Evolutionary conservation across 2,888 invertebrate species (phyloP).

Genomic region (Lamellibrachia satsuma): DNA sequence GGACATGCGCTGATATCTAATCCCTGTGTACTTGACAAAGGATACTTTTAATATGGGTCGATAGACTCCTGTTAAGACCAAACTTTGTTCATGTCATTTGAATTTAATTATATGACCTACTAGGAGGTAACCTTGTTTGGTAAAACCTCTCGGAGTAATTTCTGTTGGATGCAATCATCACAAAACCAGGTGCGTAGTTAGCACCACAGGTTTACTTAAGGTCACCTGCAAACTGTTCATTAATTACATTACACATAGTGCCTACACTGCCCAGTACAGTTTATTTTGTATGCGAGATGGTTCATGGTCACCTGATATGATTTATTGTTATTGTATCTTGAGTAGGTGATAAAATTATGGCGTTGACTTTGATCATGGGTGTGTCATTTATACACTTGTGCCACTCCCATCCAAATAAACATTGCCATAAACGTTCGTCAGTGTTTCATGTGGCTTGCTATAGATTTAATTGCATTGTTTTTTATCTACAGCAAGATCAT

Average conservation of each 20-base stretch:
- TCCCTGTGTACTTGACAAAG: too few relatives aligned
- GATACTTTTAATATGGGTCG: too few relatives aligned
- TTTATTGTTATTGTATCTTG: background rate
- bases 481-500: background rate
- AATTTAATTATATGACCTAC: background rate
- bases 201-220: too few relatives aligned
- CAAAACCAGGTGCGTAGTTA: too few relatives aligned
- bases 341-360: background rate
- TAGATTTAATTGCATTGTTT: conserved; percentile 74
- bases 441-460: conserved; percentile 65
- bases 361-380: background rate
- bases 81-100: too few relatives aligned
- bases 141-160: too few relatives aligned
- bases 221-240: too few relatives aligned
- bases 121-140: background rate
- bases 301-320: background rate
- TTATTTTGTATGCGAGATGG: background rate
- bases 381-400: conserved; percentile 8
- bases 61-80: too few relatives aligned
- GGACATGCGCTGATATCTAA: too few relatives aligned
- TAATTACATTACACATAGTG: too few relatives aligned
- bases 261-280: too few relatives aligned
- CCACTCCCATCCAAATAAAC: background rate
- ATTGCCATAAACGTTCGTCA: conserved; percentile 24
- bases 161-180: background rate